Percentiles rank a stretch among this genome's conserved stretches.
phyloP scores from a whole-genome alignment of 2,113 vertebrate species.

The Phylloscopus trochilus region DNA sequence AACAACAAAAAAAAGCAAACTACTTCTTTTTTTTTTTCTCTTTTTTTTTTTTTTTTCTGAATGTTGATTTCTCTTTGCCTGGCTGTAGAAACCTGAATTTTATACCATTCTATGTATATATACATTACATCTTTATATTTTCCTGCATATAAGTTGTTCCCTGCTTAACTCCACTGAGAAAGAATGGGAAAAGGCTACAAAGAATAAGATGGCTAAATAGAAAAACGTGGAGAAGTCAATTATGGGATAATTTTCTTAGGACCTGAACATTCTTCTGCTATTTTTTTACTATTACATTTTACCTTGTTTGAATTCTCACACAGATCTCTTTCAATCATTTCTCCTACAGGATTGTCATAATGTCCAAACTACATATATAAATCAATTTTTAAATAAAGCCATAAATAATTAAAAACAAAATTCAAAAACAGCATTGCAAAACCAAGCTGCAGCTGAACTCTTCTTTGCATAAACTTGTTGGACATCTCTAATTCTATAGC shows the following conservation, averaged over 20 bases:
- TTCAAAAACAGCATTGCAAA: not conserved
- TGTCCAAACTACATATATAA: not conserved
- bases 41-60: not conserved
- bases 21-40: not conserved
- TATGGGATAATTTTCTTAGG: not conserved
- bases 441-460: not conserved
- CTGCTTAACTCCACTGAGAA: not conserved
- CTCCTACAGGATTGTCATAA: not conserved
- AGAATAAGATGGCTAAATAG: not conserved
- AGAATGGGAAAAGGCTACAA: not conserved
- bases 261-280: not conserved
- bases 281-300: not conserved
- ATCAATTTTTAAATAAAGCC: not conserved
- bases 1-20: not conserved
- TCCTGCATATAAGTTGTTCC: not conserved
- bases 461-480: not conserved
- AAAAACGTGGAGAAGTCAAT: not conserved
- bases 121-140: not conserved
- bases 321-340: not conserved
- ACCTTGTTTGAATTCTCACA: not conserved
- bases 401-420: not conserved
- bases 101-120: not conserved
- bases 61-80: not conserved
- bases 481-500: not conserved
- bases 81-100: not conserved